Percentiles rank a stretch among this genome's conserved stretches.
Evolutionary conservation across 2,113 vertebrate species (phyloP).

Genomic region (Phaethon lepturus): DNA sequence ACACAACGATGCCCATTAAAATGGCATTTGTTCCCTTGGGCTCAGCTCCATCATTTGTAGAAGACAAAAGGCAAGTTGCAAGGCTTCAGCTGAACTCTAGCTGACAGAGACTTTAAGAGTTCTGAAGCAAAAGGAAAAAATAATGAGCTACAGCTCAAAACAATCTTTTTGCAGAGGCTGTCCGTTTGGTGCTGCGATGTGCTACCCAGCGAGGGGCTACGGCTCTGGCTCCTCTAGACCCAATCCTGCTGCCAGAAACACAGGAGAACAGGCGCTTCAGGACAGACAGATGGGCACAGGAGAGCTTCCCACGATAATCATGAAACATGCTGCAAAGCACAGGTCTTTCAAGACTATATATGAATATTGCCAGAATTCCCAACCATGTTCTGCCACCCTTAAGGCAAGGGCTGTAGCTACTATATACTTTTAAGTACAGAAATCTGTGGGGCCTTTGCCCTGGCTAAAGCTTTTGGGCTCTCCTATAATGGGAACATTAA

Average conservation of each 20-base stretch:
- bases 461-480: background rate
- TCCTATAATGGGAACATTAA: background rate
- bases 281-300: background rate
- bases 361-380: background rate
- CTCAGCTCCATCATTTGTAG: conserved; percentile 51
- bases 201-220: background rate
- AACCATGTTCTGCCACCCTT: background rate
- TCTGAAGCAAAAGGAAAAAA: conserved; percentile 55
- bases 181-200: background rate
- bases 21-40: conserved; percentile 61
- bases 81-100: conserved; percentile 38
- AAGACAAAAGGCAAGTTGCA: conserved; percentile 61
- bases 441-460: background rate
- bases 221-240: background rate
- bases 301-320: fast-evolving
- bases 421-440: background rate
- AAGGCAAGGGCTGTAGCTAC: background rate
- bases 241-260: background rate
- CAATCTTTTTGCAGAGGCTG: background rate
- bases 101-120: conserved; percentile 38
- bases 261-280: background rate
- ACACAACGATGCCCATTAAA: conserved; percentile 68
- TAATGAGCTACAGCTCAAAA: conserved; percentile 35
- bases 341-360: background rate
- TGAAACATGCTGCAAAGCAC: background rate